These are phyloP conservation scores for Cisticola juncidis DNA, from an alignment of 2,113 vertebrate species.

Conservation along the genomic window DNA sequence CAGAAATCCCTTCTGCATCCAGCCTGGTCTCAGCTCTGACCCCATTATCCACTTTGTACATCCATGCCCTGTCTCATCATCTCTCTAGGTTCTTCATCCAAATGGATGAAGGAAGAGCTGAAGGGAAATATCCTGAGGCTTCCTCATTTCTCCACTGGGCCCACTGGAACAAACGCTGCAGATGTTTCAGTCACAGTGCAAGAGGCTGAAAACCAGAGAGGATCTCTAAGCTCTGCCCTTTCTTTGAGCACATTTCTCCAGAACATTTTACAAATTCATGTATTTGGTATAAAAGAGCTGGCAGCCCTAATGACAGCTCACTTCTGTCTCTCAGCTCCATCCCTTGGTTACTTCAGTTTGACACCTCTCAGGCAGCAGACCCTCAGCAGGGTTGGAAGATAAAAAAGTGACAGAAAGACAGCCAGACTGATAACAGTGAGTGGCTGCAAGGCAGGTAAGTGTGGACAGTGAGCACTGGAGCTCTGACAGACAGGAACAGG, in stretches of 20 bases:
- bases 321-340: constrained; percentile 15
- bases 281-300: neutral
- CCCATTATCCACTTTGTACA: neutral
- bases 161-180: neutral
- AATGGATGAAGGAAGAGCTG: neutral
- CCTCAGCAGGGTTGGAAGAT: constrained; percentile 38
- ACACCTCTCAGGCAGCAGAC: constrained; percentile 26
- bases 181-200: neutral
- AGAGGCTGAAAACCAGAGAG: neutral
- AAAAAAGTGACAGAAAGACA: constrained; percentile 54
- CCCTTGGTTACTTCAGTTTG: constrained; percentile 32
- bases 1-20: neutral
- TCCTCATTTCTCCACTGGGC: neutral
- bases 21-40: neutral
- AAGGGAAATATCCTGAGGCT: neutral
- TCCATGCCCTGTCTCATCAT: neutral
- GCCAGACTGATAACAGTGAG: constrained; percentile 18
- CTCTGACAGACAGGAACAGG: constrained; percentile 13
- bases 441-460: neutral
- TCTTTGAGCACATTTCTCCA: neutral
- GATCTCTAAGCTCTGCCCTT: neutral
- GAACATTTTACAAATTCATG: neutral
- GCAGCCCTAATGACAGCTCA: neutral
- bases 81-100: neutral
- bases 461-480: neutral